These are phyloP conservation scores for Cercocebus atys DNA, from an alignment of 2,113 vertebrate genomes.

Conservation along the genomic window DNA sequence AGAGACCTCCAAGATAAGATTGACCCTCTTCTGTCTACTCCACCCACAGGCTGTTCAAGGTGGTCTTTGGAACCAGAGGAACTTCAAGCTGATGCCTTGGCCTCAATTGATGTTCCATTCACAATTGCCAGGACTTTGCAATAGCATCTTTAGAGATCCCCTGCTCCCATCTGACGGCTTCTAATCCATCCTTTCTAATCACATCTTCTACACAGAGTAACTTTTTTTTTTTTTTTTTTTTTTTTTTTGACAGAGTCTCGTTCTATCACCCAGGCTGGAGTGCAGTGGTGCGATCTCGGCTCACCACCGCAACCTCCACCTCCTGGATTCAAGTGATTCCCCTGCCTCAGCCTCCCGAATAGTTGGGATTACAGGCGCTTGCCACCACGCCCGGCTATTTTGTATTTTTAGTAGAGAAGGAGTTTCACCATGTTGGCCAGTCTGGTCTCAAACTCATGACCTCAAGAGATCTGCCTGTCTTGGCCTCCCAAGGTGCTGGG, in stretches of 20 bases:
- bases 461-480: too few relatives aligned
- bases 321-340: background rate
- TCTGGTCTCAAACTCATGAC: background rate
- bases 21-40: too few relatives aligned
- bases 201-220: too few relatives aligned
- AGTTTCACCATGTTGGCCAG: background rate
- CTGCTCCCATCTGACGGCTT: background rate
- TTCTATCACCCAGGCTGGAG: background rate
- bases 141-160: too few relatives aligned
- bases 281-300: background rate
- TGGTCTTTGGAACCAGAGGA: background rate
- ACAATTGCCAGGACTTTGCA: background rate
- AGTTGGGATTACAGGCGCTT: background rate
- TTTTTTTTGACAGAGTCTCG: background rate
- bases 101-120: background rate
- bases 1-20: too few relatives aligned
- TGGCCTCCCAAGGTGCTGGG: background rate
- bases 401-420: background rate
- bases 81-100: background rate
- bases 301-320: background rate
- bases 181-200: background rate
- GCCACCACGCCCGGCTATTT: background rate
- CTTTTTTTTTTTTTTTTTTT: too few relatives aligned
- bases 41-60: background rate
- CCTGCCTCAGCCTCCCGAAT: background rate